Evolutionary conservation across 2,888 invertebrate species (phyloP).

Genomic region (Noctua janthina): DNA sequence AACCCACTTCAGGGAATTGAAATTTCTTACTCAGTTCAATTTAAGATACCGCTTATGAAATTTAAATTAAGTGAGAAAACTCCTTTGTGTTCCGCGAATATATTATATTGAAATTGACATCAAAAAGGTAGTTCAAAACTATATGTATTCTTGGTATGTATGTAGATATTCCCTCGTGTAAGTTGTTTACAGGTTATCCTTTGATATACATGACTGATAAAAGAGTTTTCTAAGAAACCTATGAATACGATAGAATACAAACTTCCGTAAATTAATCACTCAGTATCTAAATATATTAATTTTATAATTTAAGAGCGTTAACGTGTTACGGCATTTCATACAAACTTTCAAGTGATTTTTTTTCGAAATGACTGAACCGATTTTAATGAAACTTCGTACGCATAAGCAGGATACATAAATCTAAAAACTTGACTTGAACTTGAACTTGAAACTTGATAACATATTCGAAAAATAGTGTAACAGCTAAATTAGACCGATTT

Average conservation of each 20-base stretch:
- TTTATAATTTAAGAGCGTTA: not conserved
- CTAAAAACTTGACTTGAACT: no score
- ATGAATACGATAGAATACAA: not conserved
- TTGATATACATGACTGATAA: not conserved
- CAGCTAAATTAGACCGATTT: no score
- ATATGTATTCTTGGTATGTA: not conserved
- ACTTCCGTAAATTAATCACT: not conserved
- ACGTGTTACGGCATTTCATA: no score
- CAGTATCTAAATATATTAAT: no score
- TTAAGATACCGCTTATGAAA: slow-evolving; percentile 31
- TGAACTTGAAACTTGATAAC: no score
- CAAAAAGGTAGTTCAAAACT: not conserved
- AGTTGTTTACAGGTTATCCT: not conserved
- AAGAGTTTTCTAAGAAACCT: not conserved
- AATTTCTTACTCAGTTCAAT: slow-evolving; percentile 50
- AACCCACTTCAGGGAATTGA: slow-evolving; percentile 52
- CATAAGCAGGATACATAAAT: no score
- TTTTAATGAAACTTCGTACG: no score
- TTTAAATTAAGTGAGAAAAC: slow-evolving; percentile 28
- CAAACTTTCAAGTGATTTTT: not conserved
- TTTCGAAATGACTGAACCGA: not conserved
- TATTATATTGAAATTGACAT: not conserved
- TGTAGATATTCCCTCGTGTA: not conserved
- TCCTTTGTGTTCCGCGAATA: not conserved
- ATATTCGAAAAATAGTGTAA: no score